Percentiles rank a stretch among this genome's conserved stretches.
Conservation (phyloP, 2,888 invertebrate genomes). For the Cecidostiba fungosa region DNA sequence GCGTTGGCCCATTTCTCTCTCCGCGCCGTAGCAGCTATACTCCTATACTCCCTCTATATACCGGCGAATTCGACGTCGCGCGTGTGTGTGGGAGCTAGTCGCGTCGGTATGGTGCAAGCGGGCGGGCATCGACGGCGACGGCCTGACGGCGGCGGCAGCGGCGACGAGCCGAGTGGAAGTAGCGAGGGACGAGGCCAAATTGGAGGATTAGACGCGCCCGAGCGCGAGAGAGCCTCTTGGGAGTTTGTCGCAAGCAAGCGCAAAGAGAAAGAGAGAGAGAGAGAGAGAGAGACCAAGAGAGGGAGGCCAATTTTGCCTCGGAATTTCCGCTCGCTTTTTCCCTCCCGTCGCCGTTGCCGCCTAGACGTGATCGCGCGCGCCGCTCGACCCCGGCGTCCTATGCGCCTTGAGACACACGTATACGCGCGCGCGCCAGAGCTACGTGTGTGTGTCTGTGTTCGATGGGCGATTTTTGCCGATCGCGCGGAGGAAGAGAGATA, state of each 20-base stretch:
- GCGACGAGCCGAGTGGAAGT: conserved; percentile 50
- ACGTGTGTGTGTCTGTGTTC: neutral
- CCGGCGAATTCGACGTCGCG: conserved; percentile 54
- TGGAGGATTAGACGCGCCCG: conserved; percentile 64
- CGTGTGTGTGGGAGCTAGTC: conserved; percentile 10
- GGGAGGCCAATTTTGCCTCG: conserved; percentile 61
- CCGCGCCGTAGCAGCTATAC: neutral
- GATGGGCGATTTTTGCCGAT: conserved; percentile 7
- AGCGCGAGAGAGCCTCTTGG: conserved; percentile 63
- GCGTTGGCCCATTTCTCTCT: conserved; percentile 43
- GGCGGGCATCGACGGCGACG: conserved; percentile 46
- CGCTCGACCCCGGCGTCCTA: neutral
- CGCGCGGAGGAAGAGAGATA: neutral
- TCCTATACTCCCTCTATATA: neutral
- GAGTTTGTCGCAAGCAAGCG: conserved; percentile 58
- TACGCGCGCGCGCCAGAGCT: neutral
- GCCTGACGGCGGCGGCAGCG: conserved; percentile 57
- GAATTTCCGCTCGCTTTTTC: conserved; percentile 63
- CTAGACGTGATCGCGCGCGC: conserved; percentile 10
- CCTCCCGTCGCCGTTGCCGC: conserved; percentile 39
- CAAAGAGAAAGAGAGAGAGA: conserved; percentile 50
- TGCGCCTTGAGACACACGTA: neutral
- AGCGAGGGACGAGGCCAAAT: conserved; percentile 59
- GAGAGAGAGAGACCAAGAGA: conserved; percentile 41
- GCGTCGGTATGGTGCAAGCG: conserved; percentile 55